Base-by-base conservation (phyloP, 2,888 invertebrate species). In the Agrotis clavis region DNA sequence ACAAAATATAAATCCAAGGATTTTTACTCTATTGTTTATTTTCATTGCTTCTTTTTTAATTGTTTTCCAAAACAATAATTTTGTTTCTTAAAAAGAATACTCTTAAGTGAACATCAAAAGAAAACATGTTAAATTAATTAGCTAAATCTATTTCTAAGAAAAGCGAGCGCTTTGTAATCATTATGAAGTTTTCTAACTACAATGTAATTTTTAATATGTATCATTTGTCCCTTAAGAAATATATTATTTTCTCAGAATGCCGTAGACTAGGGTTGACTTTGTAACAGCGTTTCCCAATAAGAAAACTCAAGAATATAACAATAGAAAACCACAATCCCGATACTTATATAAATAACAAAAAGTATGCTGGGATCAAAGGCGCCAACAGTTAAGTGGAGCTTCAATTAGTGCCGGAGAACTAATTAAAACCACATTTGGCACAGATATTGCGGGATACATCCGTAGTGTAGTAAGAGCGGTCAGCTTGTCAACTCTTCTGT, bases 351-450 rank as follows among this genome's bases (percentile, higher is more conserved):
- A 73, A 25, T n/a, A 53, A 60, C 51, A 60, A 64, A 64, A 75
- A 65, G 50, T 51, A 61, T 35, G 63, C 63, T 41, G 47, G 54
- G 62, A 63, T 67, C 57, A 63, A 41, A 74, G 62, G 54, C 68
- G 68, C 50, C 56, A 54, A 68, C 54, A 74, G 70, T 75, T 60
- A 66, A 78, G 50, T 64, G 25, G 48, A 56, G 56, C 50, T 56
- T 65, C 64, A 77, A 79, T 78, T 79, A 67, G 63, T 64, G 47
- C 54, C 41, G n/a, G 60, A 67, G 48, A 63, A 41, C 60, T 74
- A 77, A 77, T 77, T 77, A 79, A 77, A 79, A 70, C 75, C 75
- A 60, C 70, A 79, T 75, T 79, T 79, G 78, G 80, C 66, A 70
- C 66, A 70, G 75, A 79, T 70, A 75, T 35, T 35, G 62, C 13